Conservation (phyloP, 1,140 invertebrate genomes). For the Maniola jurtina region DNA sequence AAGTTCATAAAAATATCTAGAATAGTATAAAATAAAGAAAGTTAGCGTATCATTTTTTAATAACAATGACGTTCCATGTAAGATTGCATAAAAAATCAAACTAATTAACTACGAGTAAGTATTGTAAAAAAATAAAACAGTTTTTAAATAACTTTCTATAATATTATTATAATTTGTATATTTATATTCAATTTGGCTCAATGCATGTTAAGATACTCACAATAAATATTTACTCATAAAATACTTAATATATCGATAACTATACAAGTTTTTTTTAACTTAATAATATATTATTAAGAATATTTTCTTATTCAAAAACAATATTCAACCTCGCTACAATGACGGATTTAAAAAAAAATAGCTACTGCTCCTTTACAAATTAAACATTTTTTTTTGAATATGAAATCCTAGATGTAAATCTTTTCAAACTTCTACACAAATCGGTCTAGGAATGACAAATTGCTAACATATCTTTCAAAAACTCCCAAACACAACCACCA, state of each 20-base stretch:
- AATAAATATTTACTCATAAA: conserved; percentile 16
- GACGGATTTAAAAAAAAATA: too few species aligned
- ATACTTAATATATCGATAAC: not conserved
- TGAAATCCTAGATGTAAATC: too few species aligned
- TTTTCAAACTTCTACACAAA: conserved; percentile 13
- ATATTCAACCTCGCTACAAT: too few species aligned
- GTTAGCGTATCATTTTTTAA: too few species aligned
- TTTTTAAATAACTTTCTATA: conserved; percentile 10
- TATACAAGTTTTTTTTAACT: too few species aligned
- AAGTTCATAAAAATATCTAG: too few species aligned
- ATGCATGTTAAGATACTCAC: conserved; percentile 9
- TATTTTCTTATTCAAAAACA: too few species aligned
- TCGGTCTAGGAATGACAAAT: conserved; percentile 17
- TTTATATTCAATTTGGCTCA: conserved; percentile 18
- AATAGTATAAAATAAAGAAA: too few species aligned
- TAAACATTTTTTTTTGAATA: not conserved
- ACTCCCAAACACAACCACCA: conserved; percentile 1
- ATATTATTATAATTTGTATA: conserved; percentile 18
- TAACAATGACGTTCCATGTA: too few species aligned
- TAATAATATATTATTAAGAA: too few species aligned
- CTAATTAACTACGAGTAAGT: too few species aligned
- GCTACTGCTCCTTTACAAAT: not conserved
- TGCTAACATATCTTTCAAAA: conserved; percentile 19
- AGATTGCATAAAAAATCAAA: too few species aligned
- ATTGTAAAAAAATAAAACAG: not conserved